Conservation (phyloP, 2,888 invertebrate species). For the Cancer borealis region DNA sequence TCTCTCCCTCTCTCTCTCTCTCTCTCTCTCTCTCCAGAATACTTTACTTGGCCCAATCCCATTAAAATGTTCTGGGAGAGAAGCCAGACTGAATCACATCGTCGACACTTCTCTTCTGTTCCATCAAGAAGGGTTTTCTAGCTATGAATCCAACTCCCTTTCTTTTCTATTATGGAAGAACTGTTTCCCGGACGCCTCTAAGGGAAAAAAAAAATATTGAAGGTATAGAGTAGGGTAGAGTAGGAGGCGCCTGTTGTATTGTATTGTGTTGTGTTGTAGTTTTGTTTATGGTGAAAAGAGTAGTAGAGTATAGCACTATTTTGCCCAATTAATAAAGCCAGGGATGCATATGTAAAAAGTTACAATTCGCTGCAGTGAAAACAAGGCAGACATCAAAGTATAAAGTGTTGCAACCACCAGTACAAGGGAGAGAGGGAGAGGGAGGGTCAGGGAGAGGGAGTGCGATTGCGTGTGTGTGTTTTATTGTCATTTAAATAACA, state of each 20-base stretch:
- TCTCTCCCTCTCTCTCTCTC: background rate
- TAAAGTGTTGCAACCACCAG: background rate
- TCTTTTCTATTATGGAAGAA: background rate
- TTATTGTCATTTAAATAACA: constrained; percentile 33
- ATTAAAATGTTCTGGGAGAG: constrained; percentile 64
- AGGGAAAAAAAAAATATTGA: background rate
- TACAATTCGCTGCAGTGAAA: background rate
- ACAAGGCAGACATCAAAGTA: background rate
- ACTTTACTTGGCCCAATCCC: constrained; percentile 51
- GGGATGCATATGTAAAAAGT: constrained; percentile 31
- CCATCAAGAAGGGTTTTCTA: background rate
- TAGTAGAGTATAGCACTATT: background rate
- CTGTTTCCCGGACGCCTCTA: background rate
- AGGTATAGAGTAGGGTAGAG: background rate
- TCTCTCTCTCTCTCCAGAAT: constrained; percentile 9
- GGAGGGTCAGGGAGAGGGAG: background rate
- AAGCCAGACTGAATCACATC: constrained; percentile 20
- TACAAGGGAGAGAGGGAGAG: background rate
- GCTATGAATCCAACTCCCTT: background rate
- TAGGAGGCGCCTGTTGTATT: background rate
- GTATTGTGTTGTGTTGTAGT: background rate
- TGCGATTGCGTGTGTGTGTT: constrained; percentile 22
- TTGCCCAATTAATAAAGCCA: background rate
- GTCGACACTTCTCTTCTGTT: background rate
- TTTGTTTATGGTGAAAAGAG: background rate